Conservation (phyloP, 2,888 invertebrate species). For the Eristalis intricaria region DNA sequence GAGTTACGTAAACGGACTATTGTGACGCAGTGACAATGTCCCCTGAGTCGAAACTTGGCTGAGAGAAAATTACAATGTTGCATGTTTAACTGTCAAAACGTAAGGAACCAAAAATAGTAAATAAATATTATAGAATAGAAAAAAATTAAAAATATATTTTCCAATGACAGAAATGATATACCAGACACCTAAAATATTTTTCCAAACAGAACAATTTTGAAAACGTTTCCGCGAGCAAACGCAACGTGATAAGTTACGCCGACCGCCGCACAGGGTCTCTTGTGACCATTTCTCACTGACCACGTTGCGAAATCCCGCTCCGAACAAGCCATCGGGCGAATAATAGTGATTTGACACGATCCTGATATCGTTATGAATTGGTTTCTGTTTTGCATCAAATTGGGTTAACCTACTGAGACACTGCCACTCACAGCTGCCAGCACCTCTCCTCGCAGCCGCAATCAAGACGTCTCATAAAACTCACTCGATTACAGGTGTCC, state of each 20-base stretch:
- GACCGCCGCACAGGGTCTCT: neutral
- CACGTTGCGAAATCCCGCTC: neutral
- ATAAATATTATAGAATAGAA: no score
- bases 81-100: no score
- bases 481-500: neutral
- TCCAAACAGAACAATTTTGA: no score
- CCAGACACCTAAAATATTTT: no score
- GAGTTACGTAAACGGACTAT: no score
- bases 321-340: neutral
- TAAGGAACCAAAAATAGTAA: no score
- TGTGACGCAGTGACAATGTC: no score
- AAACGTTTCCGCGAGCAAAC: neutral
- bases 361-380: neutral
- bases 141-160: no score
- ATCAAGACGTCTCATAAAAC: neutral
- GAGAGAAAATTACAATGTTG: no score
- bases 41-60: no score
- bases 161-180: no score
- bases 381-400: neutral
- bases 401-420: neutral
- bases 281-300: neutral
- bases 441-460: neutral
- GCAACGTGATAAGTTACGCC: neutral
- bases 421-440: neutral
- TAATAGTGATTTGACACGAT: neutral